A percentile compares a stretch with the other conserved stretches of the same genome.
Conservation (phyloP, 2,888 invertebrate species). For the Arrhopalites spinosus region DNA sequence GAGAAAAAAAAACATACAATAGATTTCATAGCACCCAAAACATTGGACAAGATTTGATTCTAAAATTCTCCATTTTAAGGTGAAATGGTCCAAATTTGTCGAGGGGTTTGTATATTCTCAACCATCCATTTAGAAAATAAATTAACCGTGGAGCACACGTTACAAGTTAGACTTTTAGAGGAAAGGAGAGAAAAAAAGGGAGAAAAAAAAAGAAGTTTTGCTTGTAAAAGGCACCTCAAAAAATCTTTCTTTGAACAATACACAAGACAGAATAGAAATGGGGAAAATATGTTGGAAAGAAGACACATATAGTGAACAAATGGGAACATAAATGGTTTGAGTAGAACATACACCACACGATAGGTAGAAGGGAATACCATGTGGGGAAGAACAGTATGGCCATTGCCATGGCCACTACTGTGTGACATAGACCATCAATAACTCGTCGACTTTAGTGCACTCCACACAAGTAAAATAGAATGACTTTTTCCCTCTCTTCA, state of each 20-base stretch:
- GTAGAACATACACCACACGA: not conserved
- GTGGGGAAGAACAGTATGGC: not conserved
- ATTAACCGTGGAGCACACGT: conserved; percentile 46
- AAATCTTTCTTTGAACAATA: too few relatives aligned
- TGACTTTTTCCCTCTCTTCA: conserved; percentile 3
- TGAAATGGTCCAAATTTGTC: conserved; percentile 8
- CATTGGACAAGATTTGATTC: conserved; percentile 1
- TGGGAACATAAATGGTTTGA: not conserved
- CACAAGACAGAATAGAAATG: not conserved
- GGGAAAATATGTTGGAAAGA: not conserved
- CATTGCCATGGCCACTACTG: conserved; percentile 16
- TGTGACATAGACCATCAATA: conserved; percentile 38
- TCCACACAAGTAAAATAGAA: not conserved
- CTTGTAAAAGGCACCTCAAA: not conserved
- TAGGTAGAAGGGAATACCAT: not conserved
- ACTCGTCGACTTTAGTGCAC: conserved; percentile 19
- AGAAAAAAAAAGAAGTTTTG: not conserved
- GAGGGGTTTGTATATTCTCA: conserved; percentile 49
- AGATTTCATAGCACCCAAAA: too few relatives aligned
- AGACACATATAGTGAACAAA: not conserved
- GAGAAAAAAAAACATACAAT: too few relatives aligned
- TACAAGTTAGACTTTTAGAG: not conserved
- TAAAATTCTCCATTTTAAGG: not conserved
- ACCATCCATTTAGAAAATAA: conserved; percentile 52
- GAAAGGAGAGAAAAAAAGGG: not conserved